Evolutionary conservation across 2,888 invertebrate species (phyloP).

Genomic region (Ochlodes sylvanus): DNA sequence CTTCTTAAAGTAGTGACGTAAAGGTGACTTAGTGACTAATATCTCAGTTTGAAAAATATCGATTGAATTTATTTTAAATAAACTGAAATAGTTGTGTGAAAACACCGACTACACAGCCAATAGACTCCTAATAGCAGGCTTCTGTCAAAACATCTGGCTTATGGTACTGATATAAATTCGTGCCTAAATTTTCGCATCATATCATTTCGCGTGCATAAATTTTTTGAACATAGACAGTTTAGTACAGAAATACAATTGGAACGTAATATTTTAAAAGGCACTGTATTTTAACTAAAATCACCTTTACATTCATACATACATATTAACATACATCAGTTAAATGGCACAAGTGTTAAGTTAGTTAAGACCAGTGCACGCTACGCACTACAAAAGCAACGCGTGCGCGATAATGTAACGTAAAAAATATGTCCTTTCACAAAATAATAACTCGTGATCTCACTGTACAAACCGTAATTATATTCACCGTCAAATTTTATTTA

Average conservation of each 20-base stretch:
- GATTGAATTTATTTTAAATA: no score
- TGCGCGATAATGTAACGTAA: constrained; percentile 13
- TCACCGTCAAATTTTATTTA: not conserved
- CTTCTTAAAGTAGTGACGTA: not conserved
- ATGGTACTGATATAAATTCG: no score
- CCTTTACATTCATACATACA: constrained; percentile 11
- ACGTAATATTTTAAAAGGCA: no score
- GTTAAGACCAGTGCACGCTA: constrained; percentile 23
- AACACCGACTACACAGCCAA: no score
- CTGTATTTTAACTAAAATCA: constrained; percentile 1
- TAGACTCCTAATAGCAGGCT: no score
- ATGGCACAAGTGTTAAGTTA: constrained; percentile 24
- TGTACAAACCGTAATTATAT: not conserved
- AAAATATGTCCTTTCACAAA: not conserved
- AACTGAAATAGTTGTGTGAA: no score
- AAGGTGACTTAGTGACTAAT: constrained; percentile 12
- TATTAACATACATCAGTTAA: constrained; percentile 10
- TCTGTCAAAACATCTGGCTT: no score
- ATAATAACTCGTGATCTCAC: constrained; percentile 13
- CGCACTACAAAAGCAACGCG: constrained; percentile 32
- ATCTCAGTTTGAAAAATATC: no score
- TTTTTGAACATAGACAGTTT: no score
- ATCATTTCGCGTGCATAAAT: no score
- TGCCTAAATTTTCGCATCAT: no score
- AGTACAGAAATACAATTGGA: no score